Evolutionary conservation across 30 jellyfish, hydroid and myxozoan genomes (phyloP).

Genomic region (Phacellophora camtschatica): DNA sequence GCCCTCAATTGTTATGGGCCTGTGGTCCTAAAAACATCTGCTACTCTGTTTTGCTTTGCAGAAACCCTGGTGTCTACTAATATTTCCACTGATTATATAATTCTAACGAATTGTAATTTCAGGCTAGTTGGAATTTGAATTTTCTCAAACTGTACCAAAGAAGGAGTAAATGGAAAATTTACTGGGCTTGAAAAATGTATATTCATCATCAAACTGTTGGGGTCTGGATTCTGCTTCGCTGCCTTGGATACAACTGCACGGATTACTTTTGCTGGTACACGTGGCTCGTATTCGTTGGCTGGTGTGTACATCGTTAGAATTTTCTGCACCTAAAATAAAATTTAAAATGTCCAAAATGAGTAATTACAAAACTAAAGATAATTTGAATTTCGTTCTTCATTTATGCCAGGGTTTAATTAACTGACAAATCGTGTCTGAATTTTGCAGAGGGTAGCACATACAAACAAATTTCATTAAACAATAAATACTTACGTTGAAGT

Average conservation of each 20-base stretch:
- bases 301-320: constrained; percentile 93
- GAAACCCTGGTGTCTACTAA: too few species aligned
- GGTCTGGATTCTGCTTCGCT: constrained; percentile 67
- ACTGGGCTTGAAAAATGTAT: constrained; percentile 75
- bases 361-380: too few species aligned
- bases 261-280: constrained; percentile 86
- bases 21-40: too few species aligned
- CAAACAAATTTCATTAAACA: too few species aligned
- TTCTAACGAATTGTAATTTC: constrained; percentile 31
- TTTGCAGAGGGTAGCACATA: too few species aligned
- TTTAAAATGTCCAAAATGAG: neutral
- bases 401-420: too few species aligned
- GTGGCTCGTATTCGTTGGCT: constrained; percentile 95
- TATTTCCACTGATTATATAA: neutral
- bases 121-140: constrained; percentile 58
- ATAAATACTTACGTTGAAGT: too few species aligned
- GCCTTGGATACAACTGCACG: constrained; percentile 85
- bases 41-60: too few species aligned
- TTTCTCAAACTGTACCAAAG: constrained; percentile 79
- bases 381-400: too few species aligned
- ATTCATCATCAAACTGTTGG: constrained; percentile 72
- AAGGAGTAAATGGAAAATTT: constrained; percentile 84
- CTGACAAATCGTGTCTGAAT: too few species aligned
- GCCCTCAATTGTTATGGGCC: too few species aligned
- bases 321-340: constrained; percentile 83